Evolutionary conservation across 2,888 invertebrate species (phyloP).

Genomic region (Scaptomyza reducta): DNA sequence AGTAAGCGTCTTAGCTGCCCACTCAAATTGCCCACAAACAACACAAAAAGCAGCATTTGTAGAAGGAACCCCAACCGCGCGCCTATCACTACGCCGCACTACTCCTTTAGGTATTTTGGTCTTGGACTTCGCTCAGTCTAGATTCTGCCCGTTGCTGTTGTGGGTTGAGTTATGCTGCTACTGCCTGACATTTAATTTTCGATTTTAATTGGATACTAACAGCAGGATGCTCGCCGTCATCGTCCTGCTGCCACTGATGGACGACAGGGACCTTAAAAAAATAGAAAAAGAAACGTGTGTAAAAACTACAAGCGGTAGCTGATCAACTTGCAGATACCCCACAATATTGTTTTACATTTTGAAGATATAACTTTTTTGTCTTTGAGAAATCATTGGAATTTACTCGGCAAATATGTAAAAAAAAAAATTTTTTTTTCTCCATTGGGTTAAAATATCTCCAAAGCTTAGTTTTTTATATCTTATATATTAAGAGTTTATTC

Average conservation of each 20-base stretch:
- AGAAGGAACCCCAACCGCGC: background rate
- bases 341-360: background rate
- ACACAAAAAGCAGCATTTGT: constrained; percentile 4
- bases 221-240: constrained; percentile 78
- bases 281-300: constrained; percentile 31
- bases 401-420: too few relatives aligned
- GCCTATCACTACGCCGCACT: background rate
- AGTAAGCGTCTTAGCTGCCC: constrained; percentile 74
- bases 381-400: too few relatives aligned
- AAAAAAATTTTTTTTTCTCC: too few relatives aligned
- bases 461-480: too few relatives aligned
- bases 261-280: constrained; percentile 47
- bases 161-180: constrained; percentile 45
- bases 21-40: constrained; percentile 17
- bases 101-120: constrained; percentile 16
- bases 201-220: constrained; percentile 84
- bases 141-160: constrained; percentile 32
- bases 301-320: background rate
- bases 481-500: too few relatives aligned
- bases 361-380: too few relatives aligned
- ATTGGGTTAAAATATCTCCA: too few relatives aligned
- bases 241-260: constrained; percentile 60
- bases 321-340: constrained; percentile 19
- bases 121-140: constrained; percentile 21
- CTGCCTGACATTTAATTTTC: constrained; percentile 84